phyloP scores from a whole-genome alignment of 2,113 vertebrate genomes.

The Archilochus colubris region DNA sequence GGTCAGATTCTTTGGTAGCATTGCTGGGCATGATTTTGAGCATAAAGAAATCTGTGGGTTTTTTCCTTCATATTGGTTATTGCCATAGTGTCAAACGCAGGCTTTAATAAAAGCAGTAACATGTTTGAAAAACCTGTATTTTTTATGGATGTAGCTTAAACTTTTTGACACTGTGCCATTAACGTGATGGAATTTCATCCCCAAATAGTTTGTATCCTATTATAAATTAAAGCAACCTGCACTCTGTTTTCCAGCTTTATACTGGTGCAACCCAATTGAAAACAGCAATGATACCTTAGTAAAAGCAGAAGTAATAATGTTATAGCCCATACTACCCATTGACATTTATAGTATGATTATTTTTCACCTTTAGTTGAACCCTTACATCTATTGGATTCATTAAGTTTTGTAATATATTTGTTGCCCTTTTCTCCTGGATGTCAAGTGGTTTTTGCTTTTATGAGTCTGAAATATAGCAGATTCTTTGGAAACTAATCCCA shows the following conservation, averaged over 20 bases:
- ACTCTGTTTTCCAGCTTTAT: not conserved
- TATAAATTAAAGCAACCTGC: not conserved
- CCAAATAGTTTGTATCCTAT: not conserved
- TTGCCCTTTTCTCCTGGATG: not conserved
- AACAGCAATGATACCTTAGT: not conserved
- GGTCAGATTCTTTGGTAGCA: not conserved
- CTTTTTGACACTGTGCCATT: not conserved
- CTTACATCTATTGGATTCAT: not conserved
- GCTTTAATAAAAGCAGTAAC: not conserved
- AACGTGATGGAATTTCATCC: not conserved
- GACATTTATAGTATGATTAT: not conserved
- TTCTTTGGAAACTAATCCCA: not conserved
- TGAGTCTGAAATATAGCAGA: not conserved
- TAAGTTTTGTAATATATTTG: constrained; percentile 18
- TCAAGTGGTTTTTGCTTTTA: not conserved
- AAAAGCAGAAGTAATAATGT: not conserved
- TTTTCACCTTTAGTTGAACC: constrained; percentile 45
- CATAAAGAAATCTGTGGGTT: not conserved
- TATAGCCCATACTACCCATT: not conserved
- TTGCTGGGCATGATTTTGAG: not conserved
- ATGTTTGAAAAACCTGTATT: not conserved
- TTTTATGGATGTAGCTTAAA: not conserved
- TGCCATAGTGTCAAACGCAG: not conserved
- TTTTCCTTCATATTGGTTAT: not conserved
- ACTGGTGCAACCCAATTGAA: not conserved